A percentile compares a stretch with the other conserved stretches of the same genome.
phyloP scores from a whole-genome alignment of 2,888 invertebrate species.

The Monoplex corrugatus region DNA sequence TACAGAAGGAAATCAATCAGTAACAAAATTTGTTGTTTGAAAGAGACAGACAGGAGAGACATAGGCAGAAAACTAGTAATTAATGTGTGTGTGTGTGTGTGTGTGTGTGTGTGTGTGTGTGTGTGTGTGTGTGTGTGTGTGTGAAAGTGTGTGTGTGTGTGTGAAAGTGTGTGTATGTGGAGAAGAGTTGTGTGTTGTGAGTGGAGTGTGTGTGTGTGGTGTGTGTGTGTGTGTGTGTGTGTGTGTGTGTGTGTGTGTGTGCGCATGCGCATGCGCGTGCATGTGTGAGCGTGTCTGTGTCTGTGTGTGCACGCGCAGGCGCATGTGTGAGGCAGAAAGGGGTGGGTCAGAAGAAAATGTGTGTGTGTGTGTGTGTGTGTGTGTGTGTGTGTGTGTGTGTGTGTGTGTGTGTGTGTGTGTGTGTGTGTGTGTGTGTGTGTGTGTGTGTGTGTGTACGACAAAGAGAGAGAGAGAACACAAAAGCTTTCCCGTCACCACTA shows the following conservation, averaged over 20 bases:
- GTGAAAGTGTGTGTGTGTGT: neutral
- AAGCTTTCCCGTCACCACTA: too few relatives aligned
- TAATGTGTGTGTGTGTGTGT: neutral
- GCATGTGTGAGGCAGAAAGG: neutral
- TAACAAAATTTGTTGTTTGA: too few relatives aligned
- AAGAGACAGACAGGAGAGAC: neutral
- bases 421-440: neutral
- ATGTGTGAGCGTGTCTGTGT: neutral
- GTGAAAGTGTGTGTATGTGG: neutral
- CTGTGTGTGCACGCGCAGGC: neutral
- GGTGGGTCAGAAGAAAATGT: neutral
- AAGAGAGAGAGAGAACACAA: too few relatives aligned
- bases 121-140: neutral
- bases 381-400: slow-evolving; percentile 2
- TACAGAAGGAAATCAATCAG: too few relatives aligned
- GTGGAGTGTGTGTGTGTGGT: neutral
- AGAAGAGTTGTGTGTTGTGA: neutral
- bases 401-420: neutral
- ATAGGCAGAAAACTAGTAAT: neutral
- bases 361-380: neutral
- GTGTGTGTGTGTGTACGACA: neutral
- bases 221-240: slow-evolving; percentile 22
- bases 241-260: slow-evolving; percentile 8
- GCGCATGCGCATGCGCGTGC: neutral
- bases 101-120: neutral